These are phyloP conservation scores for Acrobasis repandana DNA, from an alignment of 2,888 invertebrate genomes.

Conservation along the genomic window DNA sequence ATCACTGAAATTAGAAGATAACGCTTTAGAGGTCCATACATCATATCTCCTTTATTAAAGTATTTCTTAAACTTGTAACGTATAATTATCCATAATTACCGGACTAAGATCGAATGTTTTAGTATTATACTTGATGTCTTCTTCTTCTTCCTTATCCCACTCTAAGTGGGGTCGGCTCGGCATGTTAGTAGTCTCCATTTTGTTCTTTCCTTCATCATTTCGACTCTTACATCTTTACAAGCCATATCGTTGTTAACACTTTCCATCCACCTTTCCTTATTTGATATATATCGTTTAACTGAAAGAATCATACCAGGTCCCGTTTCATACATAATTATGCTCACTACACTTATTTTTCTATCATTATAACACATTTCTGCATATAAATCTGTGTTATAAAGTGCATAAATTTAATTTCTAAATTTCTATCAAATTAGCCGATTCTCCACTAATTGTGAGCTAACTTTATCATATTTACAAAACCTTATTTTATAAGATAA, in stretches of 20 bases:
- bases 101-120: background rate
- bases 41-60: background rate
- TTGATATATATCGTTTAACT: too few species aligned
- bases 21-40: constrained; percentile 5
- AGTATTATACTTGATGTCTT: background rate
- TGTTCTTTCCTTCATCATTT: too few species aligned
- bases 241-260: too few species aligned
- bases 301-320: background rate
- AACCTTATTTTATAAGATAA: constrained; percentile 10
- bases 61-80: background rate
- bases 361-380: background rate
- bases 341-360: constrained; percentile 1
- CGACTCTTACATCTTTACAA: too few species aligned
- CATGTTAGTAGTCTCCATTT: too few species aligned
- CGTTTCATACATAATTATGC: background rate
- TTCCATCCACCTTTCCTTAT: too few species aligned
- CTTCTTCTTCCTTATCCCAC: too few species aligned
- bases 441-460: constrained; percentile 12
- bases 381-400: constrained; percentile 2
- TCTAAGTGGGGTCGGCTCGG: too few species aligned
- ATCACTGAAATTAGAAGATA: constrained; percentile 46
- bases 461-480: constrained; percentile 22
- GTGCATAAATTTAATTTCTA: constrained; percentile 21
- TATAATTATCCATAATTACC: constrained; percentile 5
- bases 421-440: constrained; percentile 18